Conservation (phyloP, 2,888 invertebrate species). For the Xanthorhoe spadicearia region DNA sequence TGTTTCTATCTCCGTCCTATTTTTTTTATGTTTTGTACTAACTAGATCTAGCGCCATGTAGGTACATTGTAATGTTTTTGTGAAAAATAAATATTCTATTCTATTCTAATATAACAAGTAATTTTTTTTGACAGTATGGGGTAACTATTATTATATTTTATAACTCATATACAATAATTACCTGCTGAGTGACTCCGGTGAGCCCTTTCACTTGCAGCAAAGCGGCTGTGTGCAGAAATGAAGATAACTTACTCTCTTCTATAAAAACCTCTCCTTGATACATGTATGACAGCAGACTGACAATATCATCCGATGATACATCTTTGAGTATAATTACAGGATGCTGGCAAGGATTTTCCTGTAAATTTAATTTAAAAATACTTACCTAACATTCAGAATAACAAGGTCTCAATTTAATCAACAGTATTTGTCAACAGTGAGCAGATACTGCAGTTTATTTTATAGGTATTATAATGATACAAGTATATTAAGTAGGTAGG, state of each 20-base stretch:
- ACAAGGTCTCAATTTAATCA: not conserved
- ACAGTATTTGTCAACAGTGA: not conserved
- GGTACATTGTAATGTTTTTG: too few relatives aligned
- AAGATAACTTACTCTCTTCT: conserved; percentile 86
- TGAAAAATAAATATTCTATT: too few relatives aligned
- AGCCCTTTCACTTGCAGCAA: conserved; percentile 88
- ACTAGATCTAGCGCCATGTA: too few relatives aligned
- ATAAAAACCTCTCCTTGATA: conserved; percentile 90
- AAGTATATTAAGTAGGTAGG: not conserved
- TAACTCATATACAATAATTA: conserved; percentile 39
- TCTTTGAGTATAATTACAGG: conserved; percentile 90
- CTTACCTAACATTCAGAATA: conserved; percentile 1
- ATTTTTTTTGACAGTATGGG: not conserved
- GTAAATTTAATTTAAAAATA: conserved; percentile 40
- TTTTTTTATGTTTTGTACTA: too few relatives aligned
- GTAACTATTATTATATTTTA: not conserved
- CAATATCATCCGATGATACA: conserved; percentile 87
- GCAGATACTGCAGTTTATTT: not conserved
- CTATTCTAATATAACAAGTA: too few relatives aligned
- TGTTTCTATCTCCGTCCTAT: too few relatives aligned
- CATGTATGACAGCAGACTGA: conserved; percentile 88
- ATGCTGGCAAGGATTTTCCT: conserved; percentile 90
- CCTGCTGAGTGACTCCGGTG: conserved; percentile 83
- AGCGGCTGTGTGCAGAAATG: conserved; percentile 88
- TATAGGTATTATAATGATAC: too few relatives aligned